A percentile compares a stretch with the other conserved stretches of the same genome.
Evolutionary conservation across 2,113 vertebrate species (phyloP).

Genomic region (Salvelinus namaycush): DNA sequence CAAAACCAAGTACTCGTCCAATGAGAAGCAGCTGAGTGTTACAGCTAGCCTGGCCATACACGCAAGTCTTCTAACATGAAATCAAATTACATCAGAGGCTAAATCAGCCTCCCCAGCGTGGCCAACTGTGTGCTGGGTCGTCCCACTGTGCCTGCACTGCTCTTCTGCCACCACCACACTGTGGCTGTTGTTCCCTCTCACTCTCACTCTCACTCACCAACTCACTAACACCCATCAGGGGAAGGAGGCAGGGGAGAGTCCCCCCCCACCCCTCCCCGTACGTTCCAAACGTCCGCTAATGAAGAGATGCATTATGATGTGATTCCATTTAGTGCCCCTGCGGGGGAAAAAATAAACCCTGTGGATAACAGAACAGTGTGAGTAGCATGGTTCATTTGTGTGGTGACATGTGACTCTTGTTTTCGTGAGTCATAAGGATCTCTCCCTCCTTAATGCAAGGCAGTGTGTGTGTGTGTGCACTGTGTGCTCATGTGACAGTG

Average conservation of each 20-base stretch:
- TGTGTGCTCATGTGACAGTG: slow-evolving; percentile 70
- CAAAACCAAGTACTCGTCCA: slow-evolving; percentile 21
- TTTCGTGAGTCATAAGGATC: slow-evolving; percentile 76
- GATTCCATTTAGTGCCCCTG: slow-evolving; percentile 62
- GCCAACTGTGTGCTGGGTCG: slow-evolving; percentile 51
- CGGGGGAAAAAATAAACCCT: slow-evolving; percentile 40
- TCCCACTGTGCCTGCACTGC: slow-evolving; percentile 48
- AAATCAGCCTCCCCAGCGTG: slow-evolving; percentile 55
- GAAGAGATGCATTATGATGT: slow-evolving; percentile 72
- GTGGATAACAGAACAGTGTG: slow-evolving; percentile 57
- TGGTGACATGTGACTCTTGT: slow-evolving; percentile 78
- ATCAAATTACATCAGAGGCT: slow-evolving; percentile 64
- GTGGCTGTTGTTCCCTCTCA: slow-evolving; percentile 54
- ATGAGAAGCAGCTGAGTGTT: slow-evolving; percentile 44
- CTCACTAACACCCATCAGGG: neutral
- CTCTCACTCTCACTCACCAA: too few relatives aligned
- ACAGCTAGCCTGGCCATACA: slow-evolving; percentile 52
- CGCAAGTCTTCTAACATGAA: slow-evolving; percentile 61
- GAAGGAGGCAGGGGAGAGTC: slow-evolving; percentile 52
- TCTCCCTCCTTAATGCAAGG: slow-evolving; percentile 71
- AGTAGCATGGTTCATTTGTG: slow-evolving; percentile 71
- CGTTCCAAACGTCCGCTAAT: slow-evolving; percentile 29
- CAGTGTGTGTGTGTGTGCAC: slow-evolving; percentile 46
- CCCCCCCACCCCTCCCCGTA: slow-evolving; percentile 48
- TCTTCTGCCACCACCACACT: slow-evolving; percentile 49